Evolutionary conservation across 2,888 invertebrate genomes (phyloP), one percentile per base, ranked within the genome.

Genomic region (Pteria penguin): DNA sequence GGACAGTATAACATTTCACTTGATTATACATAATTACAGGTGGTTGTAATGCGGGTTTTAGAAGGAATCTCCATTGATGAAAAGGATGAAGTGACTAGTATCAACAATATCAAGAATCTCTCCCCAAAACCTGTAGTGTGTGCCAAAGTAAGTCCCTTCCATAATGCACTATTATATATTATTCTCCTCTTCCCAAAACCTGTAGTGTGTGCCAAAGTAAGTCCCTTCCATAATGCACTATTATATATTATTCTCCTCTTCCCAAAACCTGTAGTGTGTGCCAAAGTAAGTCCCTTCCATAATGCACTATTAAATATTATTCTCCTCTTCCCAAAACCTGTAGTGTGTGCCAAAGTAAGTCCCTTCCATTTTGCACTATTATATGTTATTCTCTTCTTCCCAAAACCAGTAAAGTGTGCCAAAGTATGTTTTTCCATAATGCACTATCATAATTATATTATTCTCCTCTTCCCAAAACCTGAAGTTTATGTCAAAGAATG

Each of bases 331-430:
- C 89, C 91, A 8, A 83, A 81, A 32, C 88, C 89, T 24, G 69
- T 82, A 22, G 82, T 85, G 8, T 88, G 88, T 83, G 91, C 91
- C 77, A 90, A 88, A 85, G 91, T 91, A 75, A 82, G 81, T 72
- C 14, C 1, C 3, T 22, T 58, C 29, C 5, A 18, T n/a, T n/a
- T n/a, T n/a, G n/a, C n/a, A n/a, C n/a, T n/a, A n/a, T n/a, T n/a
- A n/a, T n/a, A n/a, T n/a, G n/a, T n/a, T n/a, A n/a, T n/a, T n/a
- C n/a, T n/a, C n/a, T n/a, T n/a, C n/a, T n/a, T n/a, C n/a, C n/a
- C n/a, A n/a, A n/a, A n/a, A n/a, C n/a, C n/a, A n/a, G n/a, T n/a
- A n/a, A n/a, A n/a, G n/a, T n/a, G n/a, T n/a, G n/a, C n/a, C n/a
- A n/a, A n/a, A n/a, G n/a, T n/a, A n/a, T n/a, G n/a, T n/a, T n/a